phyloP scores from a whole-genome alignment of 2,113 vertebrate genomes.

The Callopanchax toddi region DNA sequence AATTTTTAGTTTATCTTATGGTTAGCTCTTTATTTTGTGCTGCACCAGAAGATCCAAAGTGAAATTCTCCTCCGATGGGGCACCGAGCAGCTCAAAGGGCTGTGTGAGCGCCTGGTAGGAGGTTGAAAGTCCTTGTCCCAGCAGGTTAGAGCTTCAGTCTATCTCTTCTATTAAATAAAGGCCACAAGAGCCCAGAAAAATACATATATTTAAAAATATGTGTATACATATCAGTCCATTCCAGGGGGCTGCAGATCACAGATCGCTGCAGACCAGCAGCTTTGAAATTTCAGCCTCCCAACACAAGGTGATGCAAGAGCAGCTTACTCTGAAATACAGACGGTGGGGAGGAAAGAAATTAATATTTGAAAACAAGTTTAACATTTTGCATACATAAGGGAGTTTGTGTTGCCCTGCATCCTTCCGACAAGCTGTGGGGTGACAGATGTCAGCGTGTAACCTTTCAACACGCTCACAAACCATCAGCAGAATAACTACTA shows the following conservation, averaged over 20 bases:
- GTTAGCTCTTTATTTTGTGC: not conserved
- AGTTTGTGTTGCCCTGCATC: not conserved
- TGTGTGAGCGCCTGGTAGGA: not conserved
- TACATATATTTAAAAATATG: not conserved
- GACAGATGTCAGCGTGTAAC: constrained; percentile 4
- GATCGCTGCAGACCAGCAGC: not conserved
- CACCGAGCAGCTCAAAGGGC: not conserved
- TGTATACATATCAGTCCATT: not conserved
- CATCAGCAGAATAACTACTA: constrained; percentile 5
- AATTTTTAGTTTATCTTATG: not conserved
- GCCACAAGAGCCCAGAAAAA: not conserved
- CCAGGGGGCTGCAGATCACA: constrained; percentile 3
- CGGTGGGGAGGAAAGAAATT: not conserved
- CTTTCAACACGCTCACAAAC: constrained; percentile 8
- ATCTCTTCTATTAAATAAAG: not conserved
- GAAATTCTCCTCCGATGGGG: not conserved
- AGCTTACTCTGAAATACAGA: not conserved
- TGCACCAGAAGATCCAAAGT: constrained; percentile 1
- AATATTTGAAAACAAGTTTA: not conserved
- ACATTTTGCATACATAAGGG: not conserved
- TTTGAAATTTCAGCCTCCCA: constrained; percentile 7
- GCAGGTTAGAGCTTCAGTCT: not conserved
- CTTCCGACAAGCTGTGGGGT: constrained; percentile 1
- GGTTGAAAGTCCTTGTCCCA: not conserved
- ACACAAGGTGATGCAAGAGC: constrained; percentile 8